phyloP scores from a whole-genome alignment of 2,797 vertebrate species.

The Acanthiza pusilla region DNA sequence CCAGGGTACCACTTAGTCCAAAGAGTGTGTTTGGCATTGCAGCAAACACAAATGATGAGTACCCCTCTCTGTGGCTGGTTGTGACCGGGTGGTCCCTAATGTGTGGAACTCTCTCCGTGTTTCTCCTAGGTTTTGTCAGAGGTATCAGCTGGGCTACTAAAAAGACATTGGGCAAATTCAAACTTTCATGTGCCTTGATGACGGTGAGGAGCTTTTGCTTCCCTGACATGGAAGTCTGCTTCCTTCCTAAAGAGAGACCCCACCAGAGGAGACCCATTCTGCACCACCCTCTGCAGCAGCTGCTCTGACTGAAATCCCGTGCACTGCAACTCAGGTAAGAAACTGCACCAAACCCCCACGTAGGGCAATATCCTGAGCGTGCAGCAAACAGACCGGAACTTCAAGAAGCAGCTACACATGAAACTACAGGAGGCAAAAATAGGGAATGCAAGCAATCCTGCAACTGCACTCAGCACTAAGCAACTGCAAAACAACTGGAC shows the following conservation, averaged over 20 bases:
- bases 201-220: not conserved
- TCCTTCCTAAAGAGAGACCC: not conserved
- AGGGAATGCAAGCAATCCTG: not conserved
- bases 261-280: not conserved
- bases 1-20: not conserved
- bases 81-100: not conserved
- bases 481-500: not conserved
- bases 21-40: not conserved
- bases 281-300: not conserved
- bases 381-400: not conserved
- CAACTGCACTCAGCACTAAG: not conserved
- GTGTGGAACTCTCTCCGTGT: rapidly evolving
- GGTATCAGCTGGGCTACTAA: not conserved
- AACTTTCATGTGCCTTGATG: not conserved
- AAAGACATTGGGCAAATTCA: not conserved
- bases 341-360: not conserved
- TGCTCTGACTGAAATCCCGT: rapidly evolving
- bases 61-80: not conserved
- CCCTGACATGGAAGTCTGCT: not conserved
- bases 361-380: rapidly evolving
- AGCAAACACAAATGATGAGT: not conserved
- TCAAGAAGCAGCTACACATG: not conserved
- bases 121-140: not conserved
- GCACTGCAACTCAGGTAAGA: not conserved
- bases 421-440: not conserved